These are phyloP conservation scores for Erebia palarica DNA, from an alignment of 2,888 invertebrate genomes.

Conservation along the genomic window DNA sequence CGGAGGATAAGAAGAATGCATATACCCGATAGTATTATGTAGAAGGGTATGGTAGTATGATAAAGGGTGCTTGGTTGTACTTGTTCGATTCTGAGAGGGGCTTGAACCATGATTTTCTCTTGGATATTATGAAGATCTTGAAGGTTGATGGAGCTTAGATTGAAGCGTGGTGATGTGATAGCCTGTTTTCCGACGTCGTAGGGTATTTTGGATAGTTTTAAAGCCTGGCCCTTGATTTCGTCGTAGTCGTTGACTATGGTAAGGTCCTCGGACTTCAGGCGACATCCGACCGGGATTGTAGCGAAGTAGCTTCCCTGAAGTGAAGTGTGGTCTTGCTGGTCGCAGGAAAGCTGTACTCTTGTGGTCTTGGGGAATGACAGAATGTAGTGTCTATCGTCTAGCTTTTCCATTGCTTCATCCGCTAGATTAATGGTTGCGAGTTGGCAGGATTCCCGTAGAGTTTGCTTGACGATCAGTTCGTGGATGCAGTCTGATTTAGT, in stretches of 20 bases:
- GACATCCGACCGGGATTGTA: slow-evolving; percentile 32
- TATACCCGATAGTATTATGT: background rate
- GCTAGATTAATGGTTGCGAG: slow-evolving; percentile 9
- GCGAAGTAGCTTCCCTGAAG: slow-evolving; percentile 34
- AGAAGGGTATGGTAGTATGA: slow-evolving; percentile 3
- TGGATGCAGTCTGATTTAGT: slow-evolving; percentile 36
- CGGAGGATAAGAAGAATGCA: background rate
- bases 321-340: background rate
- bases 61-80: background rate
- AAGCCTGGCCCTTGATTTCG: slow-evolving; percentile 31
- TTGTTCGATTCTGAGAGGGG: background rate
- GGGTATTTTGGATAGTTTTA: slow-evolving; percentile 23
- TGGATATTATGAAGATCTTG: background rate
- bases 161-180: too few species aligned
- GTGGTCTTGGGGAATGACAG: background rate
- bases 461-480: slow-evolving; percentile 31
- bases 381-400: slow-evolving; percentile 13
- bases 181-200: background rate
- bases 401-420: slow-evolving; percentile 24
- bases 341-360: slow-evolving; percentile 6
- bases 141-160: background rate
- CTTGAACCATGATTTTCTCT: background rate
- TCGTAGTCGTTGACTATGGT: slow-evolving; percentile 34
- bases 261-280: slow-evolving; percentile 29
- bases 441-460: slow-evolving; percentile 31